Conservation (phyloP, 2,113 vertebrate species). For the Terrapene triunguis region DNA sequence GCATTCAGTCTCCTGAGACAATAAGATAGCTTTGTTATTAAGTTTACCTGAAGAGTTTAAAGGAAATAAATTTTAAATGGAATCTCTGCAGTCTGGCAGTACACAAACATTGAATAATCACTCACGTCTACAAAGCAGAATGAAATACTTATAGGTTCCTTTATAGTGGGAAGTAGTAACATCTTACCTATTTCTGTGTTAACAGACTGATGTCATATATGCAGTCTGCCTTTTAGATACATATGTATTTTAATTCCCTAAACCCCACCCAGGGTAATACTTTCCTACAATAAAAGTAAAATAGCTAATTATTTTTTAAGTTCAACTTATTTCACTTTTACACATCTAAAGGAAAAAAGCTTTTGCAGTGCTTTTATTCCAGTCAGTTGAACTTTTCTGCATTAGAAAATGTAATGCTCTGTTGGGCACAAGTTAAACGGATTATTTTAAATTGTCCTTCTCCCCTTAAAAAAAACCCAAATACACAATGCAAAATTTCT, state of each 20-base stretch:
- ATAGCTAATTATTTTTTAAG: neutral
- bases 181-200: neutral
- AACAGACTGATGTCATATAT: neutral
- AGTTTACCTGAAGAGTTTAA: slow-evolving; percentile 24
- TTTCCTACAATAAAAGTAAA: neutral
- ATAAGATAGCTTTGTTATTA: slow-evolving; percentile 18
- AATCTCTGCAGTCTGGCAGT: neutral
- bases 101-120: neutral
- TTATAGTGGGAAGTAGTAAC: neutral
- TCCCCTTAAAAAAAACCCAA: neutral
- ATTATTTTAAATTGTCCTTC: neutral
- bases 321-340: neutral
- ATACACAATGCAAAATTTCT: neutral
- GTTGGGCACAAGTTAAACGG: neutral
- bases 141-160: neutral
- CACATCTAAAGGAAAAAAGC: neutral
- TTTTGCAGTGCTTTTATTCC: neutral
- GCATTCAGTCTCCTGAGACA: slow-evolving; percentile 89
- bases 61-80: neutral
- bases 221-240: neutral
- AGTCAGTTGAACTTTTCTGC: neutral
- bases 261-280: neutral
- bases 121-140: neutral
- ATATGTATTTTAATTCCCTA: neutral
- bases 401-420: neutral